Conservation (phyloP, 2,888 invertebrate genomes). For the Perithous albicinctus region DNA sequence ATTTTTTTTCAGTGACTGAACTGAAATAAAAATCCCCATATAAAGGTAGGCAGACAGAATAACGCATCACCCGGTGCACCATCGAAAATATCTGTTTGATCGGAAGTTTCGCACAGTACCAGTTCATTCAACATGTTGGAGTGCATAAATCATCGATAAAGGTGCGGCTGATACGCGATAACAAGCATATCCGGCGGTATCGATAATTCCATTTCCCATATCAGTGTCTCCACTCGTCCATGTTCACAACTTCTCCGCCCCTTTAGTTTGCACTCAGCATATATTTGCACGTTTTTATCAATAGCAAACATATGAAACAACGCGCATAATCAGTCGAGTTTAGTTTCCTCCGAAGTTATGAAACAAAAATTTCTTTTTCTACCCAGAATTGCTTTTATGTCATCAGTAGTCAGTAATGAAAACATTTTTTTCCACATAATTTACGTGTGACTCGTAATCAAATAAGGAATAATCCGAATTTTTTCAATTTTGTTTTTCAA, state of each 20-base stretch:
- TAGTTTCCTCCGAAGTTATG: too few species aligned
- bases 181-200: constrained; percentile 20
- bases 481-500: too few species aligned
- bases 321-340: too few species aligned
- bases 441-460: too few species aligned
- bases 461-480: too few species aligned
- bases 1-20: too few species aligned
- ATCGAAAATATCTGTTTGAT: neutral
- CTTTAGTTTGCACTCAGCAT: neutral
- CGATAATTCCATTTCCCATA: constrained; percentile 41
- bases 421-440: too few species aligned
- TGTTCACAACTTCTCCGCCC: neutral
- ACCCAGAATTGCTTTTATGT: too few species aligned
- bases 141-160: neutral
- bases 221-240: constrained; percentile 7
- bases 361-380: too few species aligned
- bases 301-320: too few species aligned
- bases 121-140: constrained; percentile 3
- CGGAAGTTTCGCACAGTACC: neutral
- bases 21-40: too few species aligned
- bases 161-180: neutral
- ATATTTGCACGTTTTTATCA: constrained; percentile 14
- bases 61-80: neutral
- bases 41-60: neutral
- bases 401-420: too few species aligned